Percentiles rank a stretch among this genome's conserved stretches.
These are phyloP conservation scores for Zosterops lateralis DNA, from an alignment of 2,113 vertebrate genomes.

Conservation along the genomic window DNA sequence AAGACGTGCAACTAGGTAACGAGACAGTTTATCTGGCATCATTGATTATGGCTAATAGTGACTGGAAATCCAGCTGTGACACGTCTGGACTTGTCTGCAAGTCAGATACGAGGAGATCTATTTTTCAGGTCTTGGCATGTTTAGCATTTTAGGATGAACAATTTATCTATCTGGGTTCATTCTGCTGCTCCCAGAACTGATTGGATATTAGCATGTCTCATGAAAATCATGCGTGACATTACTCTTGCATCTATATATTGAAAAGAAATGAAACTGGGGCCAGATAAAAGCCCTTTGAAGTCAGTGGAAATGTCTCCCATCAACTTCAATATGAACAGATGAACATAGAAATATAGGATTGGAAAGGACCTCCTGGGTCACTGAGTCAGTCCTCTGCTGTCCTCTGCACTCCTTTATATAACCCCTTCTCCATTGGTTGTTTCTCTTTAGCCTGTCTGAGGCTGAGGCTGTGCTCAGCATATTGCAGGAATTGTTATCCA, in stretches of 20 bases:
- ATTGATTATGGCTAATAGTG: not conserved
- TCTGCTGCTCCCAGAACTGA: slow-evolving; percentile 24
- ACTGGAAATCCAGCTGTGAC: not conserved
- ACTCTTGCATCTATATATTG: slow-evolving; percentile 15
- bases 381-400: not conserved
- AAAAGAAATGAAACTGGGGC: slow-evolving; percentile 37
- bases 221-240: slow-evolving; percentile 48
- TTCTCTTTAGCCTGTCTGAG: not conserved
- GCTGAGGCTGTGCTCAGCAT: not conserved
- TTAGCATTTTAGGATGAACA: slow-evolving; percentile 13
- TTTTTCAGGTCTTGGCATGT: slow-evolving; percentile 1
- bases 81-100: not conserved
- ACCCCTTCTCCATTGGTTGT: not conserved
- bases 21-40: not conserved
- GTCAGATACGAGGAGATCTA: not conserved
- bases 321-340: not conserved
- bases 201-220: slow-evolving; percentile 23
- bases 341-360: not conserved
- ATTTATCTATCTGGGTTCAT: slow-evolving; percentile 27
- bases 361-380: slow-evolving; percentile 23
- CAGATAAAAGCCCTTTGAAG: slow-evolving; percentile 7
- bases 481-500: not conserved
- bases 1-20: not conserved
- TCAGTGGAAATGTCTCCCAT: slow-evolving; percentile 1
- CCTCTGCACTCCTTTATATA: not conserved